Base-by-base conservation (phyloP, 2,888 invertebrate species). In the Drosophila yooni region DNA sequence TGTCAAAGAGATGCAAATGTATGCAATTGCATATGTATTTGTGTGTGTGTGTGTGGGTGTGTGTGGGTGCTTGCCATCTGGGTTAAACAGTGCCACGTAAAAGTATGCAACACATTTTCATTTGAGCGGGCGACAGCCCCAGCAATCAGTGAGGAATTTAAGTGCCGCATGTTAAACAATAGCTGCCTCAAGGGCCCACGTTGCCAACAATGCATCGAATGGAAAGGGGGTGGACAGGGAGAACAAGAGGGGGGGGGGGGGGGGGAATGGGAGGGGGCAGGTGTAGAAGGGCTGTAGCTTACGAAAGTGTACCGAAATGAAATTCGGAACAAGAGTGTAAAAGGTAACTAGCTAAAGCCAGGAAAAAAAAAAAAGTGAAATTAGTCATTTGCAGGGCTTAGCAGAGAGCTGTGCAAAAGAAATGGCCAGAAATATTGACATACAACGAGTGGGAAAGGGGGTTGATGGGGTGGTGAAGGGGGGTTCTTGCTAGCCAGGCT, bases 151-250 rank as follows among this genome's bases (percentile, higher is more conserved):
- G 43, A 60, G 59, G 57, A 43, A 74, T 78, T 78, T 66, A 65
- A 75, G 70, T 77, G 82, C 58, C 68, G 69, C 62, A 68, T 69
- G 68, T 66, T 71, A 62, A 79, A 74, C 81, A 79, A 80, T 70
- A 31, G 71, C 74, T 59, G 65, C 68, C 50, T 29, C 53, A 61
- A 53, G 40, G 27, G 48, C 29, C 18, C 36, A 29, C 31, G 27
- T 6, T 53, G n/a, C 4, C 43, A 57, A 57, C 57, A 57, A 57
- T 43, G 46, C 25, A 8, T 2, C 13, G 13, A 18, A 8, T 27
- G n/a, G 2, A 29, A 34, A 3, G 2, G 7, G 2, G 1, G 18
- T 8, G 15, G 8, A n/a, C 21, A 18, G 4, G 6, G 21, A 3
- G 7, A 36, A 7, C 15, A 15, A 36, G 36, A 18, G 5, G 3